phyloP scores from a whole-genome alignment of 2,113 vertebrate genomes.

The Cyprinus carpio region DNA sequence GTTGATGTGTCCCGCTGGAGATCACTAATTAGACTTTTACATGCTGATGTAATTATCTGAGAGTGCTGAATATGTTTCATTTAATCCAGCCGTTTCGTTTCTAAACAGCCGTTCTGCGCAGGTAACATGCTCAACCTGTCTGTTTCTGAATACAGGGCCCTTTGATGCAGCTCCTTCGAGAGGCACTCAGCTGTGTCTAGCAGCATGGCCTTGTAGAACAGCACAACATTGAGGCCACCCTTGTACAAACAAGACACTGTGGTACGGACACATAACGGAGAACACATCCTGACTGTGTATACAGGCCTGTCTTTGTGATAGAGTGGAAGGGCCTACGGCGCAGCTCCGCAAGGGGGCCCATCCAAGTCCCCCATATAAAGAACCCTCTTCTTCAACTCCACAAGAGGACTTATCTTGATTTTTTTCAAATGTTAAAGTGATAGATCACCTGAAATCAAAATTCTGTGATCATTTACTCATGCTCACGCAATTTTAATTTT shows the following conservation, averaged over 20 bases:
- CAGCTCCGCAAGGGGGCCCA: slow-evolving; percentile 38
- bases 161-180: slow-evolving; percentile 36
- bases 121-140: slow-evolving; percentile 39
- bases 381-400: not conserved
- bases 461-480: not conserved
- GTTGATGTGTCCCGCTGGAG: slow-evolving; percentile 80
- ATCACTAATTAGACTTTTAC: slow-evolving; percentile 82
- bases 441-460: not conserved
- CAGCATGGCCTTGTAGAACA: slow-evolving; percentile 44
- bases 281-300: slow-evolving; percentile 32
- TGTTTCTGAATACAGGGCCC: slow-evolving; percentile 18
- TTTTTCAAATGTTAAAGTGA: slow-evolving; percentile 8
- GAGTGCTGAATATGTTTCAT: slow-evolving; percentile 61
- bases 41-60: slow-evolving; percentile 80
- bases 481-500: not conserved
- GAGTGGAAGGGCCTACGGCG: not conserved
- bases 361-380: not conserved
- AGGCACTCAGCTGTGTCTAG: slow-evolving; percentile 42
- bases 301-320: slow-evolving; percentile 10
- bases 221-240: slow-evolving; percentile 29
- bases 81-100: slow-evolving; percentile 57
- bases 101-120: slow-evolving; percentile 41
- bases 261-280: slow-evolving; percentile 12
- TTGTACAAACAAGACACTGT: slow-evolving; percentile 42
- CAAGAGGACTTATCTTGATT: not conserved